These are phyloP conservation scores for Balearica regulorum DNA, from an alignment of 2,797 vertebrate species.

Conservation along the genomic window DNA sequence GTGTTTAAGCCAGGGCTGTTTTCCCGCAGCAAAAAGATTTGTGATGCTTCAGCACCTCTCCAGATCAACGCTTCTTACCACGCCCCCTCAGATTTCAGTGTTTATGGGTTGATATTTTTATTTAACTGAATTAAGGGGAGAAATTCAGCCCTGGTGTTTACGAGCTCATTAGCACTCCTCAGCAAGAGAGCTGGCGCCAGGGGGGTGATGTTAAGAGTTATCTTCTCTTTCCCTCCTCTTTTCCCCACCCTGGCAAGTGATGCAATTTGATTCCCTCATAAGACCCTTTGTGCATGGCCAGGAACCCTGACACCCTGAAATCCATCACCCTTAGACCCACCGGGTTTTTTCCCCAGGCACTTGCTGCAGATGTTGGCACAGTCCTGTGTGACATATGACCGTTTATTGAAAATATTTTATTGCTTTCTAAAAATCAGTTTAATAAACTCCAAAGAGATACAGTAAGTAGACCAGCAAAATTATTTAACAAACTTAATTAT, in stretches of 20 bases:
- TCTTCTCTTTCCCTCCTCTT: background rate
- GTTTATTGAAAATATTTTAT: slow-evolving; percentile 4
- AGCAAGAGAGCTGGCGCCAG: background rate
- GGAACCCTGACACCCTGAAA: background rate
- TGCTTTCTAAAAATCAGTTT: background rate
- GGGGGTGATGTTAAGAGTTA: background rate
- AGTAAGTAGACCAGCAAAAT: background rate
- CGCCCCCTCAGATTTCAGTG: background rate
- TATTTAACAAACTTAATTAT: background rate
- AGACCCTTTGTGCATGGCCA: accelerated
- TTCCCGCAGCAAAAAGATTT: background rate
- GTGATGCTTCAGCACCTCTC: background rate
- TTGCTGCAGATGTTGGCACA: accelerated
- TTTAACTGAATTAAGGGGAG: background rate
- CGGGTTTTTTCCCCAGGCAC: accelerated
- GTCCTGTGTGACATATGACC: accelerated
- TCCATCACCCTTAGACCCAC: accelerated
- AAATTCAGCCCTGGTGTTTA: background rate
- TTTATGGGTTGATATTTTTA: background rate
- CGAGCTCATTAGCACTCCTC: background rate
- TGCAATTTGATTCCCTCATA: background rate
- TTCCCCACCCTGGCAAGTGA: background rate
- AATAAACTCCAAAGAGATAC: background rate
- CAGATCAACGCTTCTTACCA: background rate
- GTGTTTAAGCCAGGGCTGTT: background rate